Percentiles rank a stretch among this genome's conserved stretches.
phyloP scores from a whole-genome alignment of 1,140 invertebrate species.

The Bombus sibiricus region DNA sequence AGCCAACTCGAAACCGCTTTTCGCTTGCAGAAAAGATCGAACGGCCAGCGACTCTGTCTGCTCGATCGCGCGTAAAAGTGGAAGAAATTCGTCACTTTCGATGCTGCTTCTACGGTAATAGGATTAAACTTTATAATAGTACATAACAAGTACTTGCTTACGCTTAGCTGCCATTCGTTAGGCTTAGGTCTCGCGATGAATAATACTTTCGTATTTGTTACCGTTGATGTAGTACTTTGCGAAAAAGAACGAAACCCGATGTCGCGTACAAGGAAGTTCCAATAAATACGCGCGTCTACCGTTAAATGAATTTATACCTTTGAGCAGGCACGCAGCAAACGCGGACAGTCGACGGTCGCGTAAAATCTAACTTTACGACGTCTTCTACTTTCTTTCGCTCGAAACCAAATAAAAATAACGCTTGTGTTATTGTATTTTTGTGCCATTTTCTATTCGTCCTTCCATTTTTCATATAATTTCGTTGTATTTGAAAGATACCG shows the following conservation, averaged over 20 bases:
- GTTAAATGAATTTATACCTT: background rate
- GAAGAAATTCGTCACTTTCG: background rate
- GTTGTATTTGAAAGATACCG: too few relatives aligned
- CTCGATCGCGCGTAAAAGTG: constrained; percentile 5
- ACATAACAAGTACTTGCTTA: constrained; percentile 18
- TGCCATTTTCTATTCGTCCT: accelerated
- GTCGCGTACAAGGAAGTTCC: background rate
- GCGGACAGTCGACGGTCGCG: background rate
- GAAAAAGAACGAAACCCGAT: background rate
- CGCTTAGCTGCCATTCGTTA: constrained; percentile 23
- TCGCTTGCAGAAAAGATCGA: background rate
- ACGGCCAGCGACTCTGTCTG: background rate
- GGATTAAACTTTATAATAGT: constrained; percentile 13
- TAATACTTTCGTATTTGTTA: background rate
- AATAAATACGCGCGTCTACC: background rate
- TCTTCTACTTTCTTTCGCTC: too few relatives aligned
- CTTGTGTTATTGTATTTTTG: accelerated
- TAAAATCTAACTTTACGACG: background rate
- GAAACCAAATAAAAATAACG: too few relatives aligned
- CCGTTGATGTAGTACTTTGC: constrained; percentile 4
- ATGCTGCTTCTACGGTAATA: background rate
- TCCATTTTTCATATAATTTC: too few relatives aligned
- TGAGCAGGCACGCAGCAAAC: background rate
- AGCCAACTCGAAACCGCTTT: background rate
- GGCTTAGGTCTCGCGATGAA: constrained; percentile 4